Conservation (phyloP, 2,113 vertebrate species). For the Alectura lathami region DNA sequence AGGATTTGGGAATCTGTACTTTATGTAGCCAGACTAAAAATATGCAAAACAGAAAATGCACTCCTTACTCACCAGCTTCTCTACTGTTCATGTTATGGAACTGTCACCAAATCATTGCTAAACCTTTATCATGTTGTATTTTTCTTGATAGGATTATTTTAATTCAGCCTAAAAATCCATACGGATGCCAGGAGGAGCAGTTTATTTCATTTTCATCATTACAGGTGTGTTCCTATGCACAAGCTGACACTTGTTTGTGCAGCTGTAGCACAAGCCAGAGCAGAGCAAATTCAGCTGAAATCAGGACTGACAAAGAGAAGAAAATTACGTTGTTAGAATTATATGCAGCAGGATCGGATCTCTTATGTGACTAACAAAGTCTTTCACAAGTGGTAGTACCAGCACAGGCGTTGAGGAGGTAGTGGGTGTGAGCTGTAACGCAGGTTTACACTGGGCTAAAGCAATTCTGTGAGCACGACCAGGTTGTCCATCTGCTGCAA, state of each 20-base stretch:
- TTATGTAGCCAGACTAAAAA: constrained; percentile 5
- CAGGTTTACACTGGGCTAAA: background rate
- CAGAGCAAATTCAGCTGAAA: background rate
- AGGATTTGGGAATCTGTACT: constrained; percentile 9
- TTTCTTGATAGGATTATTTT: background rate
- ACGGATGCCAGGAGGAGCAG: background rate
- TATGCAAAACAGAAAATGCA: background rate
- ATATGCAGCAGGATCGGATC: background rate
- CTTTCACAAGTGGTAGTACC: background rate
- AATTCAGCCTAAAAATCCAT: background rate
- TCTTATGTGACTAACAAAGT: background rate
- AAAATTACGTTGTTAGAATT: background rate
- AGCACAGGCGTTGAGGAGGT: background rate
- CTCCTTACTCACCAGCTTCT: background rate
- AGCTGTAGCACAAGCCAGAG: background rate
- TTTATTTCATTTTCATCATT: background rate
- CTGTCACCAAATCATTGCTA: background rate
- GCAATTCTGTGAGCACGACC: background rate
- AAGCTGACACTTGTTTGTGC: background rate
- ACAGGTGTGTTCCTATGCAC: background rate
- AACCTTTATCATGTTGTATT: background rate
- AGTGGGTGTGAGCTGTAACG: background rate
- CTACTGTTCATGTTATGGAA: background rate
- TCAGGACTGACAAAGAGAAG: background rate
- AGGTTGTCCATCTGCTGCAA: background rate